These are phyloP conservation scores for Merops nubicus DNA, from an alignment of 2,113 vertebrate species.

Conservation along the genomic window DNA sequence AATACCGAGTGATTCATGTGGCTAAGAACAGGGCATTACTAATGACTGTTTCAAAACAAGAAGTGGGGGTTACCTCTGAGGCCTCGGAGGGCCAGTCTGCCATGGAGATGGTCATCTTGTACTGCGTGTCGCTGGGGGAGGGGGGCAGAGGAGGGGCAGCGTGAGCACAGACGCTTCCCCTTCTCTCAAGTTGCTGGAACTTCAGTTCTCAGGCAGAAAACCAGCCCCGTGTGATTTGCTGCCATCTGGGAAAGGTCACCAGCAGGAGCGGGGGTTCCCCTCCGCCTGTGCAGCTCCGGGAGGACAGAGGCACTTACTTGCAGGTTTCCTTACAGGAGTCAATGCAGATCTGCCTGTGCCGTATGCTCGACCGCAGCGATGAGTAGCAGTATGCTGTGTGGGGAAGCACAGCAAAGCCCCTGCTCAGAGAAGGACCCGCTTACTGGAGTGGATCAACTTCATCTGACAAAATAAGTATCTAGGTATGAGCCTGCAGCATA, in stretches of 20 bases:
- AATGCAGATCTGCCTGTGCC: constrained; percentile 75
- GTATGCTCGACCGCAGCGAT: constrained; percentile 49
- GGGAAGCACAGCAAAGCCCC: background rate
- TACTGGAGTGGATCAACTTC: background rate
- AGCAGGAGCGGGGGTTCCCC: background rate
- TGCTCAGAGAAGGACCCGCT: background rate
- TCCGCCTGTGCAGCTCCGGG: background rate
- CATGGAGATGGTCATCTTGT: constrained; percentile 87
- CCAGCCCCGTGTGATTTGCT: background rate
- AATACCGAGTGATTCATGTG: accelerated
- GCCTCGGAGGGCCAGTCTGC: constrained; percentile 82
- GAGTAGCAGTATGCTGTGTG: constrained; percentile 77
- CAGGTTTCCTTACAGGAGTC: constrained; percentile 80
- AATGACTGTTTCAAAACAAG: background rate
- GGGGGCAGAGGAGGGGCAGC: background rate
- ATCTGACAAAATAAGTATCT: background rate
- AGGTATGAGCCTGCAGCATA: background rate
- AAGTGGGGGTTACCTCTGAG: constrained; percentile 72
- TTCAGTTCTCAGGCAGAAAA: background rate
- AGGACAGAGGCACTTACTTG: constrained; percentile 70
- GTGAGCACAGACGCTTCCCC: accelerated
- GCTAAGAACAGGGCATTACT: background rate
- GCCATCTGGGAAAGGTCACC: background rate
- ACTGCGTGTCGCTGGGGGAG: constrained; percentile 78
- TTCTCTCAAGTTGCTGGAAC: background rate